These are phyloP conservation scores for Penaeus vannamei DNA, from an alignment of 1,140 invertebrate species.

Conservation along the genomic window DNA sequence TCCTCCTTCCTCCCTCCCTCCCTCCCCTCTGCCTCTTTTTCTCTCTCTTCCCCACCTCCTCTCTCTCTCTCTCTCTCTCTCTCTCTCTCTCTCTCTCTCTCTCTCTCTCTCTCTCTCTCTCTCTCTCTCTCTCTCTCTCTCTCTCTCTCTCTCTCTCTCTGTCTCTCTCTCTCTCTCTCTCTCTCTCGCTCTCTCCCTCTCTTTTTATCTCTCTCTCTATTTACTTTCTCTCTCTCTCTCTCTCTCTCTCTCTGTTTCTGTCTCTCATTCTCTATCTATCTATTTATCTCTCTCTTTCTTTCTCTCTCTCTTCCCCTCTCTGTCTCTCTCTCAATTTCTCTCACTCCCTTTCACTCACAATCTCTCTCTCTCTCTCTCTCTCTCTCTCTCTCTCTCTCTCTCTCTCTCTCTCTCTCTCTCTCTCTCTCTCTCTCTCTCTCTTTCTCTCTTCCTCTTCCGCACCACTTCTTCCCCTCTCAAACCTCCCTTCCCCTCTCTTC, in stretches of 20 bases:
- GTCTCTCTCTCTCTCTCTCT: no score
- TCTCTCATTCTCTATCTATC: slow-evolving; percentile 1
- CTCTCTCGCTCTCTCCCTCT: not conserved
- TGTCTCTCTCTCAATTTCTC: slow-evolving; percentile 10
- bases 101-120: not conserved
- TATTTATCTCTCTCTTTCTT: slow-evolving; percentile 12
- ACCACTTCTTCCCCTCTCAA: not conserved
- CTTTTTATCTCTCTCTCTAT: slow-evolving; percentile 4
- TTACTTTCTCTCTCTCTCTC: slow-evolving; percentile 18
- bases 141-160: no score
- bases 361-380: slow-evolving; percentile 20
- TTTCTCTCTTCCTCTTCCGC: not conserved
- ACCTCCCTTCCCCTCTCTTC: no score
- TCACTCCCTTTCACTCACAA: no score
- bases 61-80: no score
- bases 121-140: not conserved
- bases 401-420: no score
- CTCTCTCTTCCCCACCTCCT: no score
- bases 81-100: slow-evolving; percentile 9
- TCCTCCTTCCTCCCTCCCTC: not conserved
- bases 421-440: not conserved
- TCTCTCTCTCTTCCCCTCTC: not conserved
- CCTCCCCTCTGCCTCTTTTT: not conserved
- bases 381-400: not conserved
- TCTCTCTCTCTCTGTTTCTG: slow-evolving; percentile 5